phyloP scores from a whole-genome alignment of 2,888 invertebrate genomes.

The Macrosoma leucophasiata region DNA sequence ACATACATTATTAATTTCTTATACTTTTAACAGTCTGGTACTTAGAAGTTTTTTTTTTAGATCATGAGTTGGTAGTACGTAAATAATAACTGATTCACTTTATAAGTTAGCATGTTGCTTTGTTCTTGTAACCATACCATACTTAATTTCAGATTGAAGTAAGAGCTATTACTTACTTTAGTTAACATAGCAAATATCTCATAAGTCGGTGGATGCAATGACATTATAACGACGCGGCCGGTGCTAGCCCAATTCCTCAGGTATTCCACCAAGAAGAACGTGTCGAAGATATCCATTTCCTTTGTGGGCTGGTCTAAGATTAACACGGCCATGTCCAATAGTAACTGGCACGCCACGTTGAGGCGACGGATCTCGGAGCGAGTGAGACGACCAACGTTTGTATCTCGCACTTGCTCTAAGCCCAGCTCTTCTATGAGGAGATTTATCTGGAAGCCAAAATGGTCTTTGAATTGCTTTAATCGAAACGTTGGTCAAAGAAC shows the following conservation, averaged over 20 bases:
- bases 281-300: conserved; percentile 96
- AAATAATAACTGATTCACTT: too few relatives aligned
- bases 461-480: neutral
- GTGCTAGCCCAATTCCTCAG: conserved; percentile 91
- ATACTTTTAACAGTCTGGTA: too few relatives aligned
- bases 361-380: conserved; percentile 91
- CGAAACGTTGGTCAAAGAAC: too few relatives aligned
- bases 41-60: too few relatives aligned
- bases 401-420: conserved; percentile 90
- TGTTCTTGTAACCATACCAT: too few relatives aligned
- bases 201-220: conserved; percentile 94
- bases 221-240: conserved; percentile 90
- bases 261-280: conserved; percentile 96
- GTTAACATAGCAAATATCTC: conserved; percentile 96
- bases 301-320: conserved; percentile 91
- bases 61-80: too few relatives aligned
- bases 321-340: conserved; percentile 90
- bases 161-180: conserved; percentile 66
- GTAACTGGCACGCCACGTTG: conserved; percentile 91
- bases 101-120: too few relatives aligned
- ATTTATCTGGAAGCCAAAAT: conserved; percentile 79
- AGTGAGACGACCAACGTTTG: conserved; percentile 89
- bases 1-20: too few relatives aligned
- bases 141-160: too few relatives aligned
- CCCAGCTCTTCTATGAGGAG: conserved; percentile 94